A percentile compares a stretch with the other conserved stretches of the same genome.
phyloP scores from a whole-genome alignment of 1,140 invertebrate species.

The Epicauta chinensis region DNA sequence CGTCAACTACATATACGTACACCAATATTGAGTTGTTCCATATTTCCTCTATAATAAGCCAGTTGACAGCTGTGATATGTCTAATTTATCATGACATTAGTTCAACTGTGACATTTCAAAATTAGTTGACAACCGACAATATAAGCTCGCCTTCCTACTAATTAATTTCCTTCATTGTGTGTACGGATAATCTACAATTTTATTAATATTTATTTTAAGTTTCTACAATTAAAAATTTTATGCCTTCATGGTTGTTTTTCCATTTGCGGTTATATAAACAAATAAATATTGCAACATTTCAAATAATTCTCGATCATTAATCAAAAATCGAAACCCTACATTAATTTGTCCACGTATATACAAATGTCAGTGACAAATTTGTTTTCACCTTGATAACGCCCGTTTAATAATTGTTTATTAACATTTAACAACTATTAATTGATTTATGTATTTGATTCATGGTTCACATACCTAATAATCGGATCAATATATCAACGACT shows the following conservation, averaged over 20 bases:
- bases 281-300: conserved; percentile 3
- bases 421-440: background rate
- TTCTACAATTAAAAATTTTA: too few relatives aligned
- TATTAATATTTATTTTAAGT: too few relatives aligned
- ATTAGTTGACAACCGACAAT: conserved; percentile 28
- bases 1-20: background rate
- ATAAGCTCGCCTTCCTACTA: conserved; percentile 15
- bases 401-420: conserved; percentile 9
- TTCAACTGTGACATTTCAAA: conserved; percentile 27
- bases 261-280: too few relatives aligned
- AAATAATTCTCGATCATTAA: conserved; percentile 1
- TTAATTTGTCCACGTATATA: conserved; percentile 9
- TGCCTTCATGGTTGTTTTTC: too few relatives aligned
- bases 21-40: conserved; percentile 23
- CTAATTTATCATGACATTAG: conserved; percentile 33
- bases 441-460: too few relatives aligned
- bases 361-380: conserved; percentile 4
- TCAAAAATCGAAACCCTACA: conserved; percentile 10
- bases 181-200: too few relatives aligned
- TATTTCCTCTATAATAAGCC: conserved; percentile 26
- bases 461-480: too few relatives aligned
- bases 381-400: conserved; percentile 13
- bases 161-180: conserved; percentile 9
- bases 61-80: conserved; percentile 36
- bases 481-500: too few relatives aligned